phyloP scores from a whole-genome alignment of 2,888 invertebrate genomes.

The Rhagonycha fulva region DNA sequence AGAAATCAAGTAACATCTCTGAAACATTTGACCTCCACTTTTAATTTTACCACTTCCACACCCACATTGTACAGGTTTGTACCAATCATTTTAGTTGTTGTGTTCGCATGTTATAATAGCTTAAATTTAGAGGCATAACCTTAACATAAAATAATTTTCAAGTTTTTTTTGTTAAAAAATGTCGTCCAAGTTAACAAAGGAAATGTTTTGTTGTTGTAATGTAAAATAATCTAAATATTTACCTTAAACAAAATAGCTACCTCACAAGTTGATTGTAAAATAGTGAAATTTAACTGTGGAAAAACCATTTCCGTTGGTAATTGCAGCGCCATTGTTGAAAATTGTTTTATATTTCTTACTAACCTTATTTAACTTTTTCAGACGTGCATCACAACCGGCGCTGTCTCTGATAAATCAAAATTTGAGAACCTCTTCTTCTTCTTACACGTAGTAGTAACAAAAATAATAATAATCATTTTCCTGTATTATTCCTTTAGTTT shows the following conservation, averaged over 20 bases:
- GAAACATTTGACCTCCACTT: conserved; percentile 59
- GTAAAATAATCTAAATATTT: no score
- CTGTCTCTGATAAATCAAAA: conserved; percentile 29
- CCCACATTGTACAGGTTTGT: conserved; percentile 55
- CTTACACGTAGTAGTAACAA: conserved; percentile 8
- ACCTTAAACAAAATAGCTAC: no score
- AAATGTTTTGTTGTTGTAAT: no score
- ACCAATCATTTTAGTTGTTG: conserved; percentile 29
- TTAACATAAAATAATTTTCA: conserved; percentile 27
- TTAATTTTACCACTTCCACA: conserved; percentile 60
- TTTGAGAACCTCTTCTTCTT: conserved; percentile 44
- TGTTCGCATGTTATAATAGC: conserved; percentile 11
- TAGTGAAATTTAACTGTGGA: background rate
- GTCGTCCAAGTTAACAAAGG: background rate
- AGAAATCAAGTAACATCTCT: conserved; percentile 61
- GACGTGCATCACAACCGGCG: conserved; percentile 43
- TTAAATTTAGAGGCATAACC: background rate
- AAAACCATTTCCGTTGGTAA: background rate
- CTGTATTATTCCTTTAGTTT: conserved; percentile 28
- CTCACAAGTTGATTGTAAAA: no score
- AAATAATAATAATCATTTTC: conserved; percentile 36
- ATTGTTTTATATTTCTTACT: conserved; percentile 29
- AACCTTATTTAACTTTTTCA: conserved; percentile 44
- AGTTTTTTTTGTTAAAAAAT: background rate
- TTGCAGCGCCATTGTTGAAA: conserved; percentile 8